Base-by-base conservation (phyloP, 2,888 invertebrate genomes). In the Cheilosia soror region DNA sequence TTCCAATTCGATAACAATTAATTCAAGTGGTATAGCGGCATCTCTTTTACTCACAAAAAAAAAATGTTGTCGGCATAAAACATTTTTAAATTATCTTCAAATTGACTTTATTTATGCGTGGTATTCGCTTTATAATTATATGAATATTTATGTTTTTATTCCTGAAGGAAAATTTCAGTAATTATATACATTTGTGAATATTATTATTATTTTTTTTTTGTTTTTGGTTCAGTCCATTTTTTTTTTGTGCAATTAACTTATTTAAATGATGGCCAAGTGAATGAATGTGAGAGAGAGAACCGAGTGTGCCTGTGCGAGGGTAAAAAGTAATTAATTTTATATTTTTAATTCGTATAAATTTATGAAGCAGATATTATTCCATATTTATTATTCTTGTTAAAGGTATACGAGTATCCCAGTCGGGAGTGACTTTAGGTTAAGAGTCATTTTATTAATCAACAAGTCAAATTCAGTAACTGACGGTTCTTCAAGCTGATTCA, bases 1-100 rank as follows among this genome's bases (percentile, higher is more conserved):
- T 85, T 76, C 37, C 85, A 81, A 77, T 85, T 85, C 76, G 66
- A 85, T 80, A 72, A 75, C 85, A 85, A 85, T 85, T 85, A 85
- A 85, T 85, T 81, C 85, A 81, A 81, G 85, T 71, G 85, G 72
- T 49, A 6, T 55, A 29, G 31, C n/a, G 4, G 51, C 37, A 15
- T 47, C 47, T 47, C 47, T 73, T 53, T 77, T 27, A 66, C 42
- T 58, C 51, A 51, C 13, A 20, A 25, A 47, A 71, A 20, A 25
- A 47, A 71, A 44, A 55, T 33, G 33, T 73, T 63, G 51, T 60
- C 53, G 69, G 62, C 42, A 69, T 75, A 58, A 57, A 69, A 58
- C 37, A 62, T 72, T 66, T 82, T 66, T 57, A 37, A 85, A 81
- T 77, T 85, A 81, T 72, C 81, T 72, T 68, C 57, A 76, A 76